A percentile compares a stretch with the other conserved stretches of the same genome.
phyloP scores from a whole-genome alignment of 2,113 vertebrate species.

The Boulengeromyrus knoepffleri region DNA sequence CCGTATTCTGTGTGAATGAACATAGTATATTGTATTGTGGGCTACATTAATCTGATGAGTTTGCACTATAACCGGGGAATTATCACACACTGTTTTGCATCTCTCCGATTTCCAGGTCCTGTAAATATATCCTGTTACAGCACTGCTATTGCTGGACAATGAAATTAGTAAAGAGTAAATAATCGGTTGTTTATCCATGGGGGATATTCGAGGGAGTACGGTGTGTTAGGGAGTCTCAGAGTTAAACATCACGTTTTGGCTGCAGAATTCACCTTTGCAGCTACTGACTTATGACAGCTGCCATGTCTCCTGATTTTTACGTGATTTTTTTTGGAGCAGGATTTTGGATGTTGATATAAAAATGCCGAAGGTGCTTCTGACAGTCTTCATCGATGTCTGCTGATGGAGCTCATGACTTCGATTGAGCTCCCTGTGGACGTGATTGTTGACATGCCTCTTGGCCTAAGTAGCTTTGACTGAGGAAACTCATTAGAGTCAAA shows the following conservation, averaged over 20 bases:
- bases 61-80: neutral
- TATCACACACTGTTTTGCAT: neutral
- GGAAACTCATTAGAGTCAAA: neutral
- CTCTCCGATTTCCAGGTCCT: neutral
- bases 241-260: neutral
- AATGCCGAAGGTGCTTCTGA: neutral
- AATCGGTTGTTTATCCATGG: neutral
- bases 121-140: neutral
- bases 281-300: neutral
- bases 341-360: neutral
- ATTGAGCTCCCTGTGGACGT: neutral
- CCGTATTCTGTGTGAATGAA: neutral
- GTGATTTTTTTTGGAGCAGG: neutral
- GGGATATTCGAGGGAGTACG: neutral
- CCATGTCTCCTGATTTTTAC: neutral
- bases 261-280: neutral
- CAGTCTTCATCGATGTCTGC: neutral
- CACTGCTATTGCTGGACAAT: neutral
- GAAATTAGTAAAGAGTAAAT: neutral
- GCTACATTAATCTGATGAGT: slow-evolving; percentile 8
- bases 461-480: neutral
- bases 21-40: slow-evolving; percentile 5
- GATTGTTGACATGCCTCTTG: neutral
- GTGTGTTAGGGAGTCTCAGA: neutral
- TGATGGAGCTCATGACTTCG: neutral